These are phyloP conservation scores for Dysdera silvatica DNA, from an alignment of 1,140 invertebrate species.

Conservation along the genomic window DNA sequence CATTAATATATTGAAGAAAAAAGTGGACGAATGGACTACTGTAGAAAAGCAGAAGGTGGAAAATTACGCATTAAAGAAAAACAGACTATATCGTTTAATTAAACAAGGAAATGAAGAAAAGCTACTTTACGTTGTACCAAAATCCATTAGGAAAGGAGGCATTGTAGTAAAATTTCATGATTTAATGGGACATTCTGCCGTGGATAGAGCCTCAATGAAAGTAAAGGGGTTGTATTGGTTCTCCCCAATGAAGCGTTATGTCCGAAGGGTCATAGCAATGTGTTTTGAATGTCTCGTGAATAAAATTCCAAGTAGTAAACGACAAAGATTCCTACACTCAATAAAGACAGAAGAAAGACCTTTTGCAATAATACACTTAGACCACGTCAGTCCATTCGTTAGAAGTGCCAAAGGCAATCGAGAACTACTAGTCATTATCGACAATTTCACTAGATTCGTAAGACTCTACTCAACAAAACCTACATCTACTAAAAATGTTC, in stretches of 20 bases:
- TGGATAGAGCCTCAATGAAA: neutral
- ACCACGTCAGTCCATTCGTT: neutral
- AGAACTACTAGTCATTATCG: neutral
- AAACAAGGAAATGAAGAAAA: neutral
- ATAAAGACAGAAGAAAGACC: neutral
- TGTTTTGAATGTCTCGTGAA: slow-evolving; percentile 10
- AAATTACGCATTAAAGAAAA: neutral
- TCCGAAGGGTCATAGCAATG: neutral
- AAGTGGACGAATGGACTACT: too few relatives aligned
- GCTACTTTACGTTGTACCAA: neutral
- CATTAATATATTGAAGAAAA: too few relatives aligned
- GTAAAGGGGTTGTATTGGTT: slow-evolving; percentile 11
- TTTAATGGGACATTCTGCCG: slow-evolving; percentile 2
- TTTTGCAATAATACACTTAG: neutral
- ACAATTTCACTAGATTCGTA: slow-evolving; percentile 7
- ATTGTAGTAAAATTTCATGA: slow-evolving; percentile 1
- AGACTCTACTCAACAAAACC: neutral
- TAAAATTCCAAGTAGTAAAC: slow-evolving; percentile 13
- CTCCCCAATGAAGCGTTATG: slow-evolving; percentile 6
- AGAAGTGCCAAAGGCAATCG: slow-evolving; percentile 8
- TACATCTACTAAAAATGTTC: neutral
- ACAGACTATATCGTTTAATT: neutral
- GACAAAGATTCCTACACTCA: neutral
- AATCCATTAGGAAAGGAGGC: slow-evolving; percentile 14
- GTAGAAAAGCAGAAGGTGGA: neutral